Evolutionary conservation across 2,888 invertebrate genomes (phyloP), one percentile per base, ranked within the genome.

Genomic region (Acronicta leporina): DNA sequence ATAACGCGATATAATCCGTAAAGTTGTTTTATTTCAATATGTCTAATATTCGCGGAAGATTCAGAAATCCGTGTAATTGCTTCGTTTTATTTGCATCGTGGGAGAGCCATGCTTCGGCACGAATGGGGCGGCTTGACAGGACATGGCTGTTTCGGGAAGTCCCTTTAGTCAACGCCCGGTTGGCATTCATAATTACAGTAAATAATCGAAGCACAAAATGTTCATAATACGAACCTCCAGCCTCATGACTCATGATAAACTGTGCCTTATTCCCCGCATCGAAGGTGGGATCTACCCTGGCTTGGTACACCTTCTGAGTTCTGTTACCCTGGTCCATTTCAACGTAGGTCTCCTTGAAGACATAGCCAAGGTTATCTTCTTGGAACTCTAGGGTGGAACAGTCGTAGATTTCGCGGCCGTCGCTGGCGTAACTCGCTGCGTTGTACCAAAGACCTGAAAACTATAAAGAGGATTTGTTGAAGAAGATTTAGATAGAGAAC

Each of bases 401-500:
- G 70, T 94, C 92, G 63, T 91, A 89, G 57, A 91, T 91, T 3
- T 77, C 65, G 0, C 92, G 83, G 0, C 87, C 86, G 67, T 94
- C 94, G 48, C 94, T 94, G 0, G 93, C 91, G 41, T 86, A 94
- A 61, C 90, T 92, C 0, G 90, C 93, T 1, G 89, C 87, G 54
- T 90, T 92, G 79, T 92, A 92, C 94, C 94, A 94, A 15, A 87
- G 68, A 1, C 94, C 94, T 89, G 94, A 91, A 91, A 94, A 94
- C 94, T 94, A 58, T 25, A 4, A 15, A 5, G 3, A 40, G 1
- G 0, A 6, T 8, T 15, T 11, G n/a, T 43, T 13, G 35, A n/a
- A n/a, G 13, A 27, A 9, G 15, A 9, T n/a, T n/a, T n/a, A 10
- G 33, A 11, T 11, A 11, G 11, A 33, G 33, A 33, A 8, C 20